phyloP scores from a whole-genome alignment of 2,888 invertebrate genomes.

The Trachelus tabidus region DNA sequence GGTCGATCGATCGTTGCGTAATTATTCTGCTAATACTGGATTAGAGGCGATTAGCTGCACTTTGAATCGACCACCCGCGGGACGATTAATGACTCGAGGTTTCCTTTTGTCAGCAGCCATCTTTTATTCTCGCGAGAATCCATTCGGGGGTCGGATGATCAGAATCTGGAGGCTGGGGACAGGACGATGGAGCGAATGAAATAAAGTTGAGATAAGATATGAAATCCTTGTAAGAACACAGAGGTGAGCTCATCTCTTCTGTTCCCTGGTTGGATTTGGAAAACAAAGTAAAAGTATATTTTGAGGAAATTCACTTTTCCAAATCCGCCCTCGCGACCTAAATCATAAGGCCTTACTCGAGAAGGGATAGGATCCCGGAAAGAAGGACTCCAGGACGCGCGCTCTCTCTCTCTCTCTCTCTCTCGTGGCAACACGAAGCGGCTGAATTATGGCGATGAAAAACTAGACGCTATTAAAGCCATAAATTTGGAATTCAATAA shows the following conservation, averaged over 20 bases:
- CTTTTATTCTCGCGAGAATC: not conserved
- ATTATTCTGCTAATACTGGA: not conserved
- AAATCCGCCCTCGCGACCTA: not conserved
- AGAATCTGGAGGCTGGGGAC: not conserved
- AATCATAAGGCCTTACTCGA: not conserved
- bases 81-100: not conserved
- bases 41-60: not conserved
- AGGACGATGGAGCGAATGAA: not conserved
- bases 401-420: not conserved
- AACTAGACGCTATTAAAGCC: slow-evolving; percentile 62
- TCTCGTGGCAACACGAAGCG: not conserved
- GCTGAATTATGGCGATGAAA: slow-evolving; percentile 57
- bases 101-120: not conserved
- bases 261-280: not conserved
- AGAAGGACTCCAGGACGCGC: not conserved
- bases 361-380: not conserved
- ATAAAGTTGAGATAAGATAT: not conserved
- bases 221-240: not conserved
- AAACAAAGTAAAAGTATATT: not conserved
- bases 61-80: not conserved
- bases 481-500: slow-evolving; percentile 64
- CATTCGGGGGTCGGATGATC: not conserved
- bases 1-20: not conserved
- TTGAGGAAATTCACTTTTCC: not conserved
- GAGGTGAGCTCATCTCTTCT: not conserved